Conservation (phyloP, 1,140 invertebrate genomes). For the Lepidotrigona ventralis region DNA sequence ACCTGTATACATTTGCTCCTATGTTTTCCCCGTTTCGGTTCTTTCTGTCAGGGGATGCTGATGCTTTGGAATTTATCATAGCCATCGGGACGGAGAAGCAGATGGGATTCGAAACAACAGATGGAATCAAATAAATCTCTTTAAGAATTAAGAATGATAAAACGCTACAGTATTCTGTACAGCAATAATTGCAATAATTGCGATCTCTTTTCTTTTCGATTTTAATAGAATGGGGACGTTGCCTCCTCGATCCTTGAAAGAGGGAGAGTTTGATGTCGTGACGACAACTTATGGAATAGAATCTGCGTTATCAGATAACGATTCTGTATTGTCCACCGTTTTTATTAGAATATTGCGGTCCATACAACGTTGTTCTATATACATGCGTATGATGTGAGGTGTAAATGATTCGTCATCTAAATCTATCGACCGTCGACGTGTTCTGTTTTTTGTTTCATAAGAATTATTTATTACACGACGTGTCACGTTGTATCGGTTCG, state of each 20-base stretch:
- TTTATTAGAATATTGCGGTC: constrained; percentile 13
- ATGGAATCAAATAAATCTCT: constrained; percentile 3
- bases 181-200: constrained; percentile 66
- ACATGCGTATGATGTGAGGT: constrained; percentile 48
- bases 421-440: constrained; percentile 20
- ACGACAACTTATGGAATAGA: neutral
- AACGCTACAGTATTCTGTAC: constrained; percentile 69
- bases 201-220: neutral
- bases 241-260: neutral
- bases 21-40: neutral
- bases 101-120: neutral
- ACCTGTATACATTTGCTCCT: neutral
- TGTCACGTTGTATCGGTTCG: constrained; percentile 66
- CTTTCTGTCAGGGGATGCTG: neutral
- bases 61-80: neutral
- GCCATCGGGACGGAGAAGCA: neutral
- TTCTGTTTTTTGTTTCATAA: constrained; percentile 71
- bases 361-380: constrained; percentile 41
- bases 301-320: constrained; percentile 1
- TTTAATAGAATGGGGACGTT: neutral
- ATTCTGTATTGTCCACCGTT: neutral
- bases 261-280: neutral
- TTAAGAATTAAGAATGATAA: constrained; percentile 2
- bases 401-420: constrained; percentile 40
- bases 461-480: constrained; percentile 69